These are phyloP conservation scores for Sparidentex hasta DNA, from an alignment of 2,797 vertebrate species.

Conservation along the genomic window DNA sequence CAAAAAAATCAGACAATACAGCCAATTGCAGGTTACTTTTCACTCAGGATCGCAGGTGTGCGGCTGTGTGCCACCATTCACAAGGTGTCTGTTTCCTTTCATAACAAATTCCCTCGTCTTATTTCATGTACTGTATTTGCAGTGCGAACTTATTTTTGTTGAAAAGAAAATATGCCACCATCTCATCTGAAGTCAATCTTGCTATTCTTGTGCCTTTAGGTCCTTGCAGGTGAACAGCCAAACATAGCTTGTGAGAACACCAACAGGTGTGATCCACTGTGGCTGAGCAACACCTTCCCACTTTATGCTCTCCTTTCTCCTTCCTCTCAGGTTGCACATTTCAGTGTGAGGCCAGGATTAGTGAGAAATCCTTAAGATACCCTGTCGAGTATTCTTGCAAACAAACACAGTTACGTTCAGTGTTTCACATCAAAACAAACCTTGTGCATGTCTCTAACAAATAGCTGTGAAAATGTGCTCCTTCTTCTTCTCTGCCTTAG, in stretches of 20 bases:
- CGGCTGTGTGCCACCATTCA: neutral
- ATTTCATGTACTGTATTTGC: neutral
- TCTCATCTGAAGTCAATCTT: neutral
- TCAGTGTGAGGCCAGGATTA: slow-evolving; percentile 10
- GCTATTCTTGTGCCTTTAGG: neutral
- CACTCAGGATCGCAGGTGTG: neutral
- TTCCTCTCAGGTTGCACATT: slow-evolving; percentile 3
- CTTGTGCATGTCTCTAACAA: neutral
- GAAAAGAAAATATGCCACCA: neutral
- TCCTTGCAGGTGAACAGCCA: neutral
- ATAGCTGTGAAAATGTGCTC: neutral
- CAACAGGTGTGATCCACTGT: slow-evolving; percentile 27
- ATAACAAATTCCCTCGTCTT: neutral
- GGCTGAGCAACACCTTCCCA: slow-evolving; percentile 24
- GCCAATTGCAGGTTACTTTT: neutral
- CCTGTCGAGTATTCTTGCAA: slow-evolving; percentile 25
- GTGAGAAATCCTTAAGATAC: slow-evolving; percentile 15
- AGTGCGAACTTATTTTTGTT: neutral
- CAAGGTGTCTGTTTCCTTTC: neutral
- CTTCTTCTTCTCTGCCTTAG: neutral
- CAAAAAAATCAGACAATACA: neutral
- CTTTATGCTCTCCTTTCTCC: neutral
- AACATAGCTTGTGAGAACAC: neutral
- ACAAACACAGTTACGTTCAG: slow-evolving; percentile 21
- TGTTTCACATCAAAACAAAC: neutral